Evolutionary conservation across 1,140 invertebrate species (phyloP), one percentile per base, ranked within the genome.

Genomic region (Nomia melanderi): DNA sequence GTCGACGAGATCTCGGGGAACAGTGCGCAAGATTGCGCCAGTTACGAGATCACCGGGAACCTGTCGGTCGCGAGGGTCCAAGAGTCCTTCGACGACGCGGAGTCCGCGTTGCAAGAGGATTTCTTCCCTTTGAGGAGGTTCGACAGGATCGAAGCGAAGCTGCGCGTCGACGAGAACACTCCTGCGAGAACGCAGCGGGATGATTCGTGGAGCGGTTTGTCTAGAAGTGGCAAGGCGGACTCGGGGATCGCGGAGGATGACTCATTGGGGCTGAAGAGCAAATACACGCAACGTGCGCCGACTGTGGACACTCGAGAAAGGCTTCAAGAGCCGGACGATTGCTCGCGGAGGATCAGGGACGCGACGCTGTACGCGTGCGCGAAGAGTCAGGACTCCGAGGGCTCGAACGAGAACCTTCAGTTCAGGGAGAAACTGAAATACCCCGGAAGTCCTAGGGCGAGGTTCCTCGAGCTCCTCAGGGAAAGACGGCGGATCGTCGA

Each of bases 401-500:
- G 39, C 14, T 63, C 31, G 54, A 56, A 57, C 33, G 66, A 75
- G 4, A 33, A 31, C 7, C 6, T n/a, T 20, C 59, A 33, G 17
- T 59, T 8, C 17, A 83, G 79, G 29, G 74, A 86, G 20, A 87
- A 86, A 81, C 62, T 84, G 56, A 89, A 82, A 62, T 87, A 87
- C 74, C 83, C 86, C 0, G 80, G 81, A 12, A 90, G 87, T 77
- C 89, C 88, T 12, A 86, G 88, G 59, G 85, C 87, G 9, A 88
- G 82, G 59, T 89, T 90, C 57, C 74, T 90, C 27, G 88, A 90
- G 63, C 81, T 90, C 54, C 65, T 90, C 17, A 88, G 76, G n/a
- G 88, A 90, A 57, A 83, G 89, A 39, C 85, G 88, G n/a, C 82
- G 84, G 59, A 89, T 89, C 59, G 86, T 90, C n/a, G 85, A 90